Evolutionary conservation across 1,140 invertebrate species (phyloP).

Genomic region (Centruroides sculpturatus): DNA sequence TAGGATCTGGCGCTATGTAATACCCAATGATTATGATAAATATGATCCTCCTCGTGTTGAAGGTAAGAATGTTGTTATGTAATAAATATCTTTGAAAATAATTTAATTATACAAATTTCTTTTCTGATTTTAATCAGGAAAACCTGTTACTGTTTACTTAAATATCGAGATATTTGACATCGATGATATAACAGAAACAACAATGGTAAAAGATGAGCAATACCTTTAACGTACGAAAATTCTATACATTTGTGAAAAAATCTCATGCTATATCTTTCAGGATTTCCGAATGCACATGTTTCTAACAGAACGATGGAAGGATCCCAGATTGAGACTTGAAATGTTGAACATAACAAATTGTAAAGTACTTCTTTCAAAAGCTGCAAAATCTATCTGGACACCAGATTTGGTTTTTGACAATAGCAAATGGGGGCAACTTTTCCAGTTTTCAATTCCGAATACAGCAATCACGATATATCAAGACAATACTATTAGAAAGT

Average conservation of each 20-base stretch:
- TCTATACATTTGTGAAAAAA: too few relatives aligned
- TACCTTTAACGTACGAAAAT: too few relatives aligned
- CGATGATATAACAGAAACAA: slow-evolving; percentile 10
- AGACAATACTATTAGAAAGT: too few relatives aligned
- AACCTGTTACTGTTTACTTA: slow-evolving; percentile 1
- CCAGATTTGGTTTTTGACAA: not conserved
- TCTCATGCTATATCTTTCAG: not conserved
- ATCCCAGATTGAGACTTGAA: not conserved
- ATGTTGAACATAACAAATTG: not conserved
- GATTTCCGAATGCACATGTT: not conserved
- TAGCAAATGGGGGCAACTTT: too few relatives aligned
- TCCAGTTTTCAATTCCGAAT: too few relatives aligned
- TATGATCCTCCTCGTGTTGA: too few relatives aligned
- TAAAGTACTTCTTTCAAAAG: not conserved
- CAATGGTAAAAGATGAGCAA: slow-evolving; percentile 7
- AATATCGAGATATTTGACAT: slow-evolving; percentile 10
- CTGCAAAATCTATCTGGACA: not conserved
- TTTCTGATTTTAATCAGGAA: not conserved
- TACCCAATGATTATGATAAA: too few relatives aligned
- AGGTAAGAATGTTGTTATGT: too few relatives aligned
- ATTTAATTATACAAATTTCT: too few relatives aligned
- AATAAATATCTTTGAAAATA: too few relatives aligned
- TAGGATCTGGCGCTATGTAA: too few relatives aligned
- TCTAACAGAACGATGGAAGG: not conserved
- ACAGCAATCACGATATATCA: too few relatives aligned